Conservation (phyloP, 1,140 invertebrate species). For the Metopolophium dirhodum region DNA sequence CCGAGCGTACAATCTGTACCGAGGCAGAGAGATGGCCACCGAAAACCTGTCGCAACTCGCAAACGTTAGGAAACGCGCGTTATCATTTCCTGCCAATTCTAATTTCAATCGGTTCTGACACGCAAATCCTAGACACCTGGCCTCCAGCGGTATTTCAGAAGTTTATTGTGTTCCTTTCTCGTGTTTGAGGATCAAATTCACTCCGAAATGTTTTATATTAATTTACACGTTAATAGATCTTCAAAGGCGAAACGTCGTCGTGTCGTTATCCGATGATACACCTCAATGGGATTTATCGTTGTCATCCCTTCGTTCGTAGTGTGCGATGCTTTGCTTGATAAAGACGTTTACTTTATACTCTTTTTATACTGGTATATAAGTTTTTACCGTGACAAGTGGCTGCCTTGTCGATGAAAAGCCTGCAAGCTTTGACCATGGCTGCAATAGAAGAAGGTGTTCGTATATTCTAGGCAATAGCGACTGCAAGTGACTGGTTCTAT, state of each 20-base stretch:
- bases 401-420: too few relatives aligned
- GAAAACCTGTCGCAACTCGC: not conserved
- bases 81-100: not conserved
- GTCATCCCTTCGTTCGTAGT: too few relatives aligned
- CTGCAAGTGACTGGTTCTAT: too few relatives aligned
- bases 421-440: too few relatives aligned
- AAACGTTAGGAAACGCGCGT: not conserved
- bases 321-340: too few relatives aligned
- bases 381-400: too few relatives aligned
- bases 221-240: not conserved
- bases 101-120: not conserved
- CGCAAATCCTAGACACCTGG: not conserved
- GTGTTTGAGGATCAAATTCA: not conserved
- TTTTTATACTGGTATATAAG: too few relatives aligned
- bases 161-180: not conserved
- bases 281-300: too few relatives aligned
- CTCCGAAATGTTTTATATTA: not conserved
- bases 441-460: too few relatives aligned
- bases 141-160: not conserved
- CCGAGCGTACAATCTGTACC: not conserved
- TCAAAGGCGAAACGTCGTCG: not conserved
- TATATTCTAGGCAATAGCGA: too few relatives aligned
- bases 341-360: too few relatives aligned
- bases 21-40: not conserved
- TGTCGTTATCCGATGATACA: not conserved